Evolutionary conservation across 2,113 vertebrate genomes (phyloP).

Genomic region (Pitta sordida): DNA sequence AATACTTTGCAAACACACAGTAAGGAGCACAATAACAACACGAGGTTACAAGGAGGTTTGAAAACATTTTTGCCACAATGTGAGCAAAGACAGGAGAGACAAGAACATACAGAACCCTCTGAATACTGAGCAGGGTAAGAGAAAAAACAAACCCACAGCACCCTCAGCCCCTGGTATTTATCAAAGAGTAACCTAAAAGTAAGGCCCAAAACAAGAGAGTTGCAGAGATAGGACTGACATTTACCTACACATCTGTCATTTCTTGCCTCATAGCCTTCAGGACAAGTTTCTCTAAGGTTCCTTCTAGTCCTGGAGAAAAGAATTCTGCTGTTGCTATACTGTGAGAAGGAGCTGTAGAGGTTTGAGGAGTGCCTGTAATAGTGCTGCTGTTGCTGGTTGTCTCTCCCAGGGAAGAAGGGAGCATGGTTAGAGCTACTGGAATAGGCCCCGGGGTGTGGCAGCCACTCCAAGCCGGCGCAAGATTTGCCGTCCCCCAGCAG

Average conservation of each 20-base stretch:
- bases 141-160: background rate
- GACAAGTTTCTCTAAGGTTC: conserved; percentile 82
- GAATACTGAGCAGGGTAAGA: background rate
- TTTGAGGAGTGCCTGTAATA: conserved; percentile 91
- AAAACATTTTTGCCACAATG: background rate
- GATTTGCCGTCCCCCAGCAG: conserved; percentile 96
- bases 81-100: background rate
- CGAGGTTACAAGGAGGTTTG: background rate
- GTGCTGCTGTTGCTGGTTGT: conserved; percentile 78
- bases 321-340: conserved; percentile 77
- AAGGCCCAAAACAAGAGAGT: conserved; percentile 41
- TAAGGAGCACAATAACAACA: background rate
- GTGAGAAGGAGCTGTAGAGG: conserved; percentile 85
- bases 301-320: conserved; percentile 78
- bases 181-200: background rate
- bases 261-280: conserved; percentile 84
- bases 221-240: conserved; percentile 71
- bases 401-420: conserved; percentile 79
- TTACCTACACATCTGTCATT: conserved; percentile 90
- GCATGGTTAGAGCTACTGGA: conserved; percentile 83
- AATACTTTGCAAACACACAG: background rate
- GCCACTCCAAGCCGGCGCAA: conserved; percentile 92
- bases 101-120: background rate
- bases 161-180: background rate
- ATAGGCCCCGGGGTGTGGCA: conserved; percentile 82